phyloP scores from a whole-genome alignment of 2,888 invertebrate species.

The Cerastoderma edule region DNA sequence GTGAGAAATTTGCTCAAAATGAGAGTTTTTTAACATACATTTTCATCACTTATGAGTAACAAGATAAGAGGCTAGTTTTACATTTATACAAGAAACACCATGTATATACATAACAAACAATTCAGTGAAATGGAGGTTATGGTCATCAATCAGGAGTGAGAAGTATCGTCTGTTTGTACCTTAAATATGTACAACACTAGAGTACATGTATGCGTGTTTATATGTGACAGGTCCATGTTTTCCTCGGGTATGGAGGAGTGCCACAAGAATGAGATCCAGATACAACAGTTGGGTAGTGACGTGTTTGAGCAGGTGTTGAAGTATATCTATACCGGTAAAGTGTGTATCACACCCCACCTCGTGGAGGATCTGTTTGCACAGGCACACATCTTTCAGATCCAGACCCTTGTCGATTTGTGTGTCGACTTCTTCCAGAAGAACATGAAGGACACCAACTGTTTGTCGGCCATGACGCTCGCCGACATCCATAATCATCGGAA shows the following conservation, averaged over 20 bases:
- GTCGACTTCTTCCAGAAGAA: slow-evolving; percentile 74
- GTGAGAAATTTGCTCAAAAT: neutral
- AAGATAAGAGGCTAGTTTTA: too few relatives aligned
- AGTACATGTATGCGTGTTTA: too few relatives aligned
- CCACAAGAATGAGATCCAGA: slow-evolving; percentile 71
- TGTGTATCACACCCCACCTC: slow-evolving; percentile 67
- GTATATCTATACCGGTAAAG: slow-evolving; percentile 77
- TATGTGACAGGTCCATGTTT: slow-evolving; percentile 79
- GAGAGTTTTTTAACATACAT: neutral
- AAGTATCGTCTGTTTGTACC: too few relatives aligned
- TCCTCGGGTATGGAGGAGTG: slow-evolving; percentile 80
- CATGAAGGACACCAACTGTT: slow-evolving; percentile 77
- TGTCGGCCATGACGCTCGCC: slow-evolving; percentile 77
- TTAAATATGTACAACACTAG: too few relatives aligned
- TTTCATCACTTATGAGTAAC: too few relatives aligned
- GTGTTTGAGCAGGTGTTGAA: slow-evolving; percentile 76
- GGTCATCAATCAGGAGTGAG: too few relatives aligned
- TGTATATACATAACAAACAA: too few relatives aligned
- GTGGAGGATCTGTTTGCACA: slow-evolving; percentile 77
- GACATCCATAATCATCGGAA: slow-evolving; percentile 76
- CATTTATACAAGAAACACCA: too few relatives aligned
- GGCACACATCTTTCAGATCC: slow-evolving; percentile 77
- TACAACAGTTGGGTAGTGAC: slow-evolving; percentile 73
- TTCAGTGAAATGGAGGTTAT: too few relatives aligned
- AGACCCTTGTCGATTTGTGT: slow-evolving; percentile 68